phyloP scores from a whole-genome alignment of 2,113 vertebrate species.

The Ondatra zibethicus region DNA sequence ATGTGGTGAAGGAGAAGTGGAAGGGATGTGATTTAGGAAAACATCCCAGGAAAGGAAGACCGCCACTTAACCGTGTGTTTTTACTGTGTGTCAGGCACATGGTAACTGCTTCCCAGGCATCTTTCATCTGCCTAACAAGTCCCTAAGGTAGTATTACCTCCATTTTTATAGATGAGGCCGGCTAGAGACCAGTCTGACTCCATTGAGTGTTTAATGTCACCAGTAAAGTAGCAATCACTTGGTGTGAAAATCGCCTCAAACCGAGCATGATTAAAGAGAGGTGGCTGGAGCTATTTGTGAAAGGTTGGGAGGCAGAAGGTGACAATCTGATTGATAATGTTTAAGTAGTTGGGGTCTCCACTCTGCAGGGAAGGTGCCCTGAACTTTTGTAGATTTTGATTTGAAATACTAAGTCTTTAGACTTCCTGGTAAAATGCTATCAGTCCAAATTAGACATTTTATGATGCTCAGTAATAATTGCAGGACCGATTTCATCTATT shows the following conservation, averaged over 20 bases:
- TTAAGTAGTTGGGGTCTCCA: not conserved
- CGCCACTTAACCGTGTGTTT: not conserved
- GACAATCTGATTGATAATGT: not conserved
- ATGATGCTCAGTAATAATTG: not conserved
- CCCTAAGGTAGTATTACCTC: not conserved
- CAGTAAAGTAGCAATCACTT: slow-evolving; percentile 15
- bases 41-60: not conserved
- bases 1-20: slow-evolving; percentile 7
- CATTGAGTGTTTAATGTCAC: not conserved
- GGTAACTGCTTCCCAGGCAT: slow-evolving; percentile 14
- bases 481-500: not conserved
- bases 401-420: not conserved
- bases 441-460: not conserved
- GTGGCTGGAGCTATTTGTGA: not conserved
- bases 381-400: not conserved
- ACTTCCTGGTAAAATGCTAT: not conserved
- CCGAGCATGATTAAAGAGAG: slow-evolving; percentile 43
- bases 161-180: slow-evolving; percentile 40
- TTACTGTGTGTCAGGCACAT: not conserved
- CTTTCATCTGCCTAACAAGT: not conserved
- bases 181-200: slow-evolving; percentile 16
- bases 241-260: slow-evolving; percentile 40
- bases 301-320: not conserved
- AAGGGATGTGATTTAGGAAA: not conserved
- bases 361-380: not conserved